These are phyloP conservation scores for Microtus ochrogaster DNA, from an alignment of 2,113 vertebrate species.

Conservation along the genomic window DNA sequence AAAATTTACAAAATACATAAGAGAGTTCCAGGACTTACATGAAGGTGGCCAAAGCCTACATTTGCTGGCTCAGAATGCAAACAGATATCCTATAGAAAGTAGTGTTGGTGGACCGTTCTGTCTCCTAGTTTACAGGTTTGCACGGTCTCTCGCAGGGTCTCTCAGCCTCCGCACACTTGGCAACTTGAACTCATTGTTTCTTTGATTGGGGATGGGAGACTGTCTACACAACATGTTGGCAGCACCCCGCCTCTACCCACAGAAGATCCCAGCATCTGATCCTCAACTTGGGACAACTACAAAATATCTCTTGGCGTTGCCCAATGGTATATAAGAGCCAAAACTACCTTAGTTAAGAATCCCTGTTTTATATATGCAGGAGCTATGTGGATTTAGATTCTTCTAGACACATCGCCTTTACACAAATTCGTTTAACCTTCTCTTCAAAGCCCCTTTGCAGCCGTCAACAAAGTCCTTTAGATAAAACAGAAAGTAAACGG, in stretches of 20 bases:
- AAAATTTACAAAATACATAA: background rate
- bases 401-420: background rate
- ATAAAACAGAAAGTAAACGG: slow-evolving; percentile 29
- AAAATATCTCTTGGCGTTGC: background rate
- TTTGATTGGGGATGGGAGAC: background rate
- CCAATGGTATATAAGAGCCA: background rate
- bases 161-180: background rate
- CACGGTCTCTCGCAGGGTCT: background rate
- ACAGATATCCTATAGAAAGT: background rate
- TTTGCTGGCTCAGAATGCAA: background rate
- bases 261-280: background rate
- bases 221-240: background rate
- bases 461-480: slow-evolving; percentile 10
- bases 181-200: background rate
- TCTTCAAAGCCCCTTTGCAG: slow-evolving; percentile 35
- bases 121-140: background rate
- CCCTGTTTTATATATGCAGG: background rate
- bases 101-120: background rate
- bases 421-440: slow-evolving; percentile 29
- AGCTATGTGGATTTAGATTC: background rate
- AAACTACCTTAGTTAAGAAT: background rate
- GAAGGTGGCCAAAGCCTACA: background rate
- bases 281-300: background rate
- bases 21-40: background rate
- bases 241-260: background rate